A percentile compares a stretch with the other conserved stretches of the same genome.
Evolutionary conservation across 1,140 invertebrate species (phyloP).

Genomic region (Drosophila fuyamai): DNA sequence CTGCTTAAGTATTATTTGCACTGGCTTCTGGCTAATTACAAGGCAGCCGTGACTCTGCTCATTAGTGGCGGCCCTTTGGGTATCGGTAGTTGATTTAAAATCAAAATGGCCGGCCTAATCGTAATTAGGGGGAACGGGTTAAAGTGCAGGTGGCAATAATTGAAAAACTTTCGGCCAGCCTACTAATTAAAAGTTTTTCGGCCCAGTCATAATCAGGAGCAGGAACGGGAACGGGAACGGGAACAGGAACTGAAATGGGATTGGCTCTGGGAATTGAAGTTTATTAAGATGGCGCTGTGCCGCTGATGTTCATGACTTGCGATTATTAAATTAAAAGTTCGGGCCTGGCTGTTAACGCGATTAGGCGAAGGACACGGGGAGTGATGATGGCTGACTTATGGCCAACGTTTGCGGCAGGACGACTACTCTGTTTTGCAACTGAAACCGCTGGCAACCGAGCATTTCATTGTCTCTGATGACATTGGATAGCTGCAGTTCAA

Average conservation of each 20-base stretch:
- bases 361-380: conserved; percentile 49
- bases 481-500: conserved; percentile 63
- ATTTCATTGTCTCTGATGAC: conserved; percentile 55
- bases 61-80: conserved; percentile 19
- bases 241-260: conserved; percentile 3
- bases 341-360: conserved; percentile 54
- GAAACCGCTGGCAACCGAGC: conserved; percentile 26
- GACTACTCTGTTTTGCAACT: conserved; percentile 40
- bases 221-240: conserved; percentile 11
- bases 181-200: conserved; percentile 78
- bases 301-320: conserved; percentile 49
- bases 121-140: conserved; percentile 39
- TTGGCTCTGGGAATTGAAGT: conserved; percentile 54
- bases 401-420: conserved; percentile 52
- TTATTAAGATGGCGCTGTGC: conserved; percentile 50
- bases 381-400: conserved; percentile 47
- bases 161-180: conserved; percentile 74
- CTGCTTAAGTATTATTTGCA: conserved; percentile 58
- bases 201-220: conserved; percentile 55
- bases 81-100: conserved; percentile 79
- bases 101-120: conserved; percentile 55
- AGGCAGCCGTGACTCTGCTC: conserved; percentile 30
- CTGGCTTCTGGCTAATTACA: conserved; percentile 56
- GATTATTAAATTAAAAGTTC: conserved; percentile 76
- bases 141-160: conserved; percentile 77